Percentiles rank a stretch among this genome's conserved stretches.
Conservation (phyloP, 2,113 vertebrate species). For the Pseudorasbora parva region DNA sequence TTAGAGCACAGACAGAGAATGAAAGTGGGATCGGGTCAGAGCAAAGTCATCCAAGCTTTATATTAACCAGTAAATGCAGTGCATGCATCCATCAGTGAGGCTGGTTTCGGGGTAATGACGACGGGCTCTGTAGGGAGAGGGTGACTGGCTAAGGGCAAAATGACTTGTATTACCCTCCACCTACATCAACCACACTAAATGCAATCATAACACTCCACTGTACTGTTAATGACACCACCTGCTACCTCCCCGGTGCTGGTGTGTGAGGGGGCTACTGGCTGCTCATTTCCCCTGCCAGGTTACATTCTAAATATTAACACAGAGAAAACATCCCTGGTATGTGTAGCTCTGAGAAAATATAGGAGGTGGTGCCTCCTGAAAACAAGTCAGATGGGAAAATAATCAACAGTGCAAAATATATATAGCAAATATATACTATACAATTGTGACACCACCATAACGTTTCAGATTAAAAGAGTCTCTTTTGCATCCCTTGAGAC, state of each 20-base stretch:
- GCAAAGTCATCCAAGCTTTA: constrained; percentile 45
- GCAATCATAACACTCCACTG: constrained; percentile 46
- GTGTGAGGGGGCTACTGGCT: constrained; percentile 5
- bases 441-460: too few relatives aligned
- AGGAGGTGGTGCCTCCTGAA: background rate
- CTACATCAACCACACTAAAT: constrained; percentile 49
- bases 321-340: background rate
- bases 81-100: constrained; percentile 29
- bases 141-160: constrained; percentile 44
- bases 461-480: too few relatives aligned
- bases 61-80: constrained; percentile 37
- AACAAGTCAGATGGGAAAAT: background rate
- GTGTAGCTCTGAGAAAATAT: background rate
- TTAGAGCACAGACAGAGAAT: constrained; percentile 29
- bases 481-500: too few relatives aligned
- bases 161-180: constrained; percentile 46
- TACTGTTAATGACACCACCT: constrained; percentile 44
- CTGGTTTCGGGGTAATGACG: constrained; percentile 18
- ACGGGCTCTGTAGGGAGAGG: constrained; percentile 30
- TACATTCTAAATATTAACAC: constrained; percentile 29
- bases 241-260: constrained; percentile 11
- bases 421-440: background rate
- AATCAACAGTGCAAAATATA: background rate
- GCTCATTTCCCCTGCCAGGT: constrained; percentile 1
- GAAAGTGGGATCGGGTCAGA: constrained; percentile 33